phyloP scores from a whole-genome alignment of 2,797 vertebrate genomes.

The Trachops cirrhosus region DNA sequence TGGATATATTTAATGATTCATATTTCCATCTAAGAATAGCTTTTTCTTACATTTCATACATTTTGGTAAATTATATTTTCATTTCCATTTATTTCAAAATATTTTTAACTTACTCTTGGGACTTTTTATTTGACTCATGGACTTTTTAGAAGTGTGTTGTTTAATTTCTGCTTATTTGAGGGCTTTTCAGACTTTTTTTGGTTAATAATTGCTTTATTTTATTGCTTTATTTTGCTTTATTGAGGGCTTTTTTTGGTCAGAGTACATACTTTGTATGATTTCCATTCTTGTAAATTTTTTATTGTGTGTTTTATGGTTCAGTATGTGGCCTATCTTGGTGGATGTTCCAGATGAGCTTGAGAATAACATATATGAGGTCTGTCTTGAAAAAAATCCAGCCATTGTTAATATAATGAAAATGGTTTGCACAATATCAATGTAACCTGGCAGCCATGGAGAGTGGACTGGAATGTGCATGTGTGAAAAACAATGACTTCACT shows the following conservation, averaged over 20 bases:
- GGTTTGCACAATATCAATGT: too few relatives aligned
- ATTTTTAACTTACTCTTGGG: too few relatives aligned
- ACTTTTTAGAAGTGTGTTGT: too few relatives aligned
- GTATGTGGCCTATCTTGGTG: background rate
- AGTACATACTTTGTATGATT: background rate
- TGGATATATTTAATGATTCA: background rate
- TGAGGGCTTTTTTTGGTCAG: too few relatives aligned
- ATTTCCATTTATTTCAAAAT: background rate
- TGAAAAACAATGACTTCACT: too few relatives aligned
- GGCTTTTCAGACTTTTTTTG: background rate
- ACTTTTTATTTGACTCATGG: too few relatives aligned
- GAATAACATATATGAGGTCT: background rate
- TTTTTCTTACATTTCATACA: background rate
- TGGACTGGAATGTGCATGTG: too few relatives aligned
- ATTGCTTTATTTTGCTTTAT: too few relatives aligned
- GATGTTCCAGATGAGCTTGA: background rate
- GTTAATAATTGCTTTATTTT: background rate
- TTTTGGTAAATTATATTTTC: background rate
- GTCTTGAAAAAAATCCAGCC: background rate
- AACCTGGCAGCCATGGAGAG: too few relatives aligned
- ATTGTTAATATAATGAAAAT: too few relatives aligned
- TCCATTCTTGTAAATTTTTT: background rate
- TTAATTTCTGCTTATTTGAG: too few relatives aligned
- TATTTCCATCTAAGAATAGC: background rate
- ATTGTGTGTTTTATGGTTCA: background rate